A percentile compares a stretch with the other conserved stretches of the same genome.
phyloP scores from a whole-genome alignment of 2,113 vertebrate genomes.

The Pseudopodoces humilis region DNA sequence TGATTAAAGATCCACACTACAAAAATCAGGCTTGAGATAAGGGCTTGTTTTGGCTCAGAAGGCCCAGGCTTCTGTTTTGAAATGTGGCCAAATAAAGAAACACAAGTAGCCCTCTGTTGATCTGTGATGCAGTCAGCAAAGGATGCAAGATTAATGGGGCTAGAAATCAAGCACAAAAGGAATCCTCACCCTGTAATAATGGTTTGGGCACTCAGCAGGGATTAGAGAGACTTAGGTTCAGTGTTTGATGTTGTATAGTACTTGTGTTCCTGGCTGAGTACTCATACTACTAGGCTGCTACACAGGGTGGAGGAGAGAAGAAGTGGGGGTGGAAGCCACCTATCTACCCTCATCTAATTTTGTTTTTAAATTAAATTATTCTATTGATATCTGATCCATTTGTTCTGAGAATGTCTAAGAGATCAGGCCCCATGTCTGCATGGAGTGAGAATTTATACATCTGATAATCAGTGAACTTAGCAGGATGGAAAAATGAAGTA shows the following conservation, averaged over 20 bases:
- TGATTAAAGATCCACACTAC: not conserved
- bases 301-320: not conserved
- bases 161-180: slow-evolving; percentile 40
- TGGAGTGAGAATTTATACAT: not conserved
- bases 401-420: not conserved
- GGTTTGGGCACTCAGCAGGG: not conserved
- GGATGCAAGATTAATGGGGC: slow-evolving; percentile 14
- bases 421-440: not conserved
- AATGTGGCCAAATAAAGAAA: not conserved
- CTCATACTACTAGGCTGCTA: not conserved
- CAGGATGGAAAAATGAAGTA: not conserved
- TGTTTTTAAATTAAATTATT: not conserved
- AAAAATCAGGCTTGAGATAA: not conserved
- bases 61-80: not conserved
- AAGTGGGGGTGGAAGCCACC: not conserved
- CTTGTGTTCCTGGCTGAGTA: not conserved
- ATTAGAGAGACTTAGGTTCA: not conserved
- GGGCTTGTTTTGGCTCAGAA: not conserved
- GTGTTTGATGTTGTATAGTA: not conserved
- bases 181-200: slow-evolving; percentile 16
- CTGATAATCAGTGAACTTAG: not conserved
- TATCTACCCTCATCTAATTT: not conserved
- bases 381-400: not conserved
- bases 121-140: slow-evolving; percentile 11
- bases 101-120: not conserved